These are phyloP conservation scores for Anisognathus igniventris DNA, from an alignment of 2,797 vertebrate genomes.

Conservation along the genomic window DNA sequence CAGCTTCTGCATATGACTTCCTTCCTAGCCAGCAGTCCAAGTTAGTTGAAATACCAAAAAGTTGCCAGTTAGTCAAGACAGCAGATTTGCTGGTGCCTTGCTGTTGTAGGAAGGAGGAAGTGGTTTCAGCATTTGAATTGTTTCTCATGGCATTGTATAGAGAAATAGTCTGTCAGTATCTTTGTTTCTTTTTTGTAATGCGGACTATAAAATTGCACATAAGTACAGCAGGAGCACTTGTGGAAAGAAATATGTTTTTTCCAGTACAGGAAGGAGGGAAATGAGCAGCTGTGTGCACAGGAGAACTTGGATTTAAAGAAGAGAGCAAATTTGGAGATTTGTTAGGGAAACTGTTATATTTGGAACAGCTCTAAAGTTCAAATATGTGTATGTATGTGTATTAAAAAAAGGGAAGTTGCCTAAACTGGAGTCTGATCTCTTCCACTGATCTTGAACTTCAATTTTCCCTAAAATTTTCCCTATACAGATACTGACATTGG, in stretches of 20 bases:
- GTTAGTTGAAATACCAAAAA: neutral
- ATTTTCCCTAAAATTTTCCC: neutral
- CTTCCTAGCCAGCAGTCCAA: neutral
- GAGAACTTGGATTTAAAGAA: neutral
- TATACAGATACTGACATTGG: neutral
- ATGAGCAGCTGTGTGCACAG: neutral
- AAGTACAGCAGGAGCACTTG: neutral
- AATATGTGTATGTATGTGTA: neutral
- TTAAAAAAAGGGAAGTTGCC: neutral
- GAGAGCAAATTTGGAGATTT: neutral
- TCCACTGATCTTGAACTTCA: neutral
- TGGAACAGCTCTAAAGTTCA: neutral
- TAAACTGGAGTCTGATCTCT: neutral
- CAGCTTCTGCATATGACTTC: neutral
- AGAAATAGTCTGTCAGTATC: neutral
- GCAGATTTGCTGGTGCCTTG: neutral
- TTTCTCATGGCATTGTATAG: neutral
- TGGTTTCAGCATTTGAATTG: neutral
- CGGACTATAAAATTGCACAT: neutral
- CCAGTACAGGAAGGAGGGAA: neutral
- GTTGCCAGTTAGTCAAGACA: neutral
- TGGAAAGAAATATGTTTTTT: neutral
- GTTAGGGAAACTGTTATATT: neutral
- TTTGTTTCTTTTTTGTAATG: neutral
- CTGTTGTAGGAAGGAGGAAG: neutral